Conservation (phyloP, 1,140 invertebrate genomes). For the Lepidurus packardi region DNA sequence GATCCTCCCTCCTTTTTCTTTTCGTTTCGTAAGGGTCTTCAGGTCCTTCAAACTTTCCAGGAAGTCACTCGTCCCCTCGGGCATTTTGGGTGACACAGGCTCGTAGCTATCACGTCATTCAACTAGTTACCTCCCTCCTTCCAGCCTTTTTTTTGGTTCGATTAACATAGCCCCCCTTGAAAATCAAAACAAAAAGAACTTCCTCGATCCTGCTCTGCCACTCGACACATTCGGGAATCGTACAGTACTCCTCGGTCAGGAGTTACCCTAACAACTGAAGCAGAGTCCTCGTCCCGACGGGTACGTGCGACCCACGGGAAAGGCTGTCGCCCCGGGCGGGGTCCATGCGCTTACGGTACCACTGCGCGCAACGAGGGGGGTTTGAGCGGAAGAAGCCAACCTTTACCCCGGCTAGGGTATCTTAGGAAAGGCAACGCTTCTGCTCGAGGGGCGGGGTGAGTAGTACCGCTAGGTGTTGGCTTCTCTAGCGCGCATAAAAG, state of each 20-base stretch:
- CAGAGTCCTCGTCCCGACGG: not conserved
- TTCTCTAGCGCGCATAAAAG: not conserved
- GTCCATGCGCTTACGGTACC: too few relatives aligned
- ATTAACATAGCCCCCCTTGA: too few relatives aligned
- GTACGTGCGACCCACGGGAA: not conserved
- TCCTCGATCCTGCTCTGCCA: not conserved
- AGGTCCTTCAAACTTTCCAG: not conserved
- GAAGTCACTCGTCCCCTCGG: not conserved
- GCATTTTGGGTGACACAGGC: not conserved
- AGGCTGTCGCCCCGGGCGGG: not conserved
- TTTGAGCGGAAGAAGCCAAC: too few relatives aligned
- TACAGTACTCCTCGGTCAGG: not conserved
- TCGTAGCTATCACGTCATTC: not conserved
- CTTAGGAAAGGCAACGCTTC: too few relatives aligned
- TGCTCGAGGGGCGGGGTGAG: too few relatives aligned
- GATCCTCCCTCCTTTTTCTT: too few relatives aligned
- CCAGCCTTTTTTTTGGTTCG: too few relatives aligned
- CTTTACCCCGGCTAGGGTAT: too few relatives aligned
- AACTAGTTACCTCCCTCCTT: not conserved
- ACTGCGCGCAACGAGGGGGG: too few relatives aligned
- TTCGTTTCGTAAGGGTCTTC: not conserved
- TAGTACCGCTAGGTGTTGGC: not conserved
- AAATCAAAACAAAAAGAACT: not conserved
- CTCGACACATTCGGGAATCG: not conserved
- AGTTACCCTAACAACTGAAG: slow-evolving; percentile 5